phyloP scores from a whole-genome alignment of 2,113 vertebrate species.

The Podarcis raffonei region DNA sequence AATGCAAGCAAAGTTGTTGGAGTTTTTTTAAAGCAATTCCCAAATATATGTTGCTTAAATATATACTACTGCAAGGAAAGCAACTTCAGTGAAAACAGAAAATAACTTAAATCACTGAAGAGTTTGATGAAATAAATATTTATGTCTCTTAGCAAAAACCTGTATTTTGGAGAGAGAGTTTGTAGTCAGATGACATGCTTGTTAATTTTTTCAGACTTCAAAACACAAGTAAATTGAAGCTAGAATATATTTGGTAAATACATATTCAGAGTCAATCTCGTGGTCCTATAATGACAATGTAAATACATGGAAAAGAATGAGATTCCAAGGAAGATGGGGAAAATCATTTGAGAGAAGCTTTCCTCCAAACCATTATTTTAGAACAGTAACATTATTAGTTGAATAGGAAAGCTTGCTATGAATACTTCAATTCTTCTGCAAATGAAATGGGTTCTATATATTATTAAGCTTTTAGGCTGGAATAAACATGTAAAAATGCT shows the following conservation, averaged over 20 bases:
- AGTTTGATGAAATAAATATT: conserved; percentile 22
- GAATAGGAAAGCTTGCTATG: conserved; percentile 7
- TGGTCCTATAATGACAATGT: not conserved
- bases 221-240: not conserved
- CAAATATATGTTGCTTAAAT: not conserved
- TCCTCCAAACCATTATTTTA: conserved; percentile 7
- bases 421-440: conserved; percentile 1
- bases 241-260: not conserved
- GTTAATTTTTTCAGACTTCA: conserved; percentile 20
- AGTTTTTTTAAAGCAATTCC: not conserved
- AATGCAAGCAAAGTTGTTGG: not conserved
- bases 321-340: not conserved
- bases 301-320: not conserved
- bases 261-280: conserved; percentile 4
- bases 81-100: not conserved
- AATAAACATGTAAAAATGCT: not conserved
- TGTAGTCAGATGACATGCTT: not conserved
- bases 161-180: not conserved
- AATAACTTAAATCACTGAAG: not conserved
- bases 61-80: not conserved
- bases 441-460: not conserved
- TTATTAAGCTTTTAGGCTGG: not conserved
- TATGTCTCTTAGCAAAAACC: not conserved
- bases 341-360: accelerated
- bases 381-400: not conserved